Evolutionary conservation across 64 coral and sea anemone species (phyloP).

Genomic region (Montipora sp.): DNA sequence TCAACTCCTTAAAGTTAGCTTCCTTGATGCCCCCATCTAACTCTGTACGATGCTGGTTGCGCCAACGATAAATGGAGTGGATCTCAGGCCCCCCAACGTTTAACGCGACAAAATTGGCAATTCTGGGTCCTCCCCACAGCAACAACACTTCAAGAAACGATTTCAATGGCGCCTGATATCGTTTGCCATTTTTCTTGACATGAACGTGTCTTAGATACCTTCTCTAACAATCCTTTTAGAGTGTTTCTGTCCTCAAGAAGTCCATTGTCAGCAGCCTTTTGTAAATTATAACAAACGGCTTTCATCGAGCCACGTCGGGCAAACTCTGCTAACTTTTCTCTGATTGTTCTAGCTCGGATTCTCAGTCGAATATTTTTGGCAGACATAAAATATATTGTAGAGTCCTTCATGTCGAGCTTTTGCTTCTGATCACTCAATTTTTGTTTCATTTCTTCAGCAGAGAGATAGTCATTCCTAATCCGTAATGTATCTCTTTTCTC

Average conservation of each 20-base stretch:
- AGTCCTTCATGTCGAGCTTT: background rate
- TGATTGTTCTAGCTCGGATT: constrained; percentile 1
- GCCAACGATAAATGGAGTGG: background rate
- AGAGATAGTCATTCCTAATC: background rate
- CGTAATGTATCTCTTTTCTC: too few species aligned
- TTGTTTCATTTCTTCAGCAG: background rate
- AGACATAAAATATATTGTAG: background rate
- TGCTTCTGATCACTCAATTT: background rate
- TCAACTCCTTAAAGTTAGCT: background rate
- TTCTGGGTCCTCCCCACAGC: constrained; percentile 2
- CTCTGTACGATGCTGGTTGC: background rate
- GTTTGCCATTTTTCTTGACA: background rate
- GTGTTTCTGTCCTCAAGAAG: constrained; percentile 37
- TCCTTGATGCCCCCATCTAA: constrained; percentile 12
- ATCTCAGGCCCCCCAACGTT: background rate
- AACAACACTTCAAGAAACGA: constrained; percentile 12
- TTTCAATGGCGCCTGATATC: constrained; percentile 20
- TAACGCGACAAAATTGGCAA: background rate
- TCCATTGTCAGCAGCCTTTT: constrained; percentile 44
- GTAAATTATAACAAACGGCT: constrained; percentile 38
- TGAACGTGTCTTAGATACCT: constrained; percentile 7
- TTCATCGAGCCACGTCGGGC: constrained; percentile 45
- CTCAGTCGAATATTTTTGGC: background rate
- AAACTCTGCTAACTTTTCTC: constrained; percentile 43
- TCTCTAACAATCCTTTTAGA: constrained; percentile 19